A percentile compares a stretch with the other conserved stretches of the same genome.
These are phyloP conservation scores for Volucella zonaria DNA, from an alignment of 2,888 invertebrate genomes.

Conservation along the genomic window DNA sequence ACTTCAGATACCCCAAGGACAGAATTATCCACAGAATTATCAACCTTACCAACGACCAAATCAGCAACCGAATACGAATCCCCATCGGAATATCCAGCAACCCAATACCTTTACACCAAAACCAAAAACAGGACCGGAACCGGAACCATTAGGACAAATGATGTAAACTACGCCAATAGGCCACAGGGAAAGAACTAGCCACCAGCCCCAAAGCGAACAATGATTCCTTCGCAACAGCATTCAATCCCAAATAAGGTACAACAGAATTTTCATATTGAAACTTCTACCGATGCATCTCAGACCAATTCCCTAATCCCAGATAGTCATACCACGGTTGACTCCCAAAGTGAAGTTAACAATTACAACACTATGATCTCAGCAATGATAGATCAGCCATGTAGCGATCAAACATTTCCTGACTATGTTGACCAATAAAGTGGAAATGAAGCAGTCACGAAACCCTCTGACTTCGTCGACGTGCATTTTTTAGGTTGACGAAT, in stretches of 20 bases:
- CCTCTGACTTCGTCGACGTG: no score
- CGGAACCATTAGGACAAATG: slow-evolving; percentile 22
- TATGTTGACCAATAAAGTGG: not conserved
- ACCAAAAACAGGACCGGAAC: slow-evolving; percentile 4
- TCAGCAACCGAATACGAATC: no score
- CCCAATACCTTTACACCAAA: not conserved
- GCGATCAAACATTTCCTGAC: no score
- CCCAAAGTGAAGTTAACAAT: no score
- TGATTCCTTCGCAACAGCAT: not conserved
- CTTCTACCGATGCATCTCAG: not conserved
- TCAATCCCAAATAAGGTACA: slow-evolving; percentile 10
- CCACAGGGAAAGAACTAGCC: slow-evolving; percentile 13
- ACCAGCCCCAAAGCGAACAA: slow-evolving; percentile 2
- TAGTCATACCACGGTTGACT: no score
- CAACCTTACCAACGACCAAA: not conserved
- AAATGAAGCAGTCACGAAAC: not conserved
- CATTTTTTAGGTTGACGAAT: no score
- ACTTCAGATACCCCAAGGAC: no score
- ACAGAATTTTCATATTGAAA: slow-evolving; percentile 5
- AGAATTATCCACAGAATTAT: no score
- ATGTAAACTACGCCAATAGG: not conserved
- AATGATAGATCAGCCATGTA: not conserved
- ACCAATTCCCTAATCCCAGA: not conserved
- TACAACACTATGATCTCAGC: no score
- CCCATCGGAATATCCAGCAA: not conserved